phyloP scores from a whole-genome alignment of 2,888 invertebrate genomes.

The Masnerella sp. region DNA sequence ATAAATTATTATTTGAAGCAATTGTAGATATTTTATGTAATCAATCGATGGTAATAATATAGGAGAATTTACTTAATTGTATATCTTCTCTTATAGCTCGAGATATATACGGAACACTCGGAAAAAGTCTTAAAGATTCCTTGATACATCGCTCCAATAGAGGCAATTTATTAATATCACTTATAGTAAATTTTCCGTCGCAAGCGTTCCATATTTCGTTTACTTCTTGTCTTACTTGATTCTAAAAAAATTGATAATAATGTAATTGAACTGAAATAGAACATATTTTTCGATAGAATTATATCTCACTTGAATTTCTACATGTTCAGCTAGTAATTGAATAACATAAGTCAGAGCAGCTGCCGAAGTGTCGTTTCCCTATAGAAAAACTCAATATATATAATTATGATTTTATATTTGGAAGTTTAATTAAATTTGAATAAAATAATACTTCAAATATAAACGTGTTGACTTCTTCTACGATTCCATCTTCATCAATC shows the following conservation, averaged over 20 bases:
- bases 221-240: constrained; percentile 15
- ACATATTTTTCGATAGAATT: constrained; percentile 67
- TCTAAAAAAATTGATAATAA: neutral
- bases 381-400: constrained; percentile 51
- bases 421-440: neutral
- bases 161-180: constrained; percentile 82
- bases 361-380: constrained; percentile 83
- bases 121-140: constrained; percentile 83
- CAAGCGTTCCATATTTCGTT: constrained; percentile 75
- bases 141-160: constrained; percentile 85
- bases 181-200: constrained; percentile 78
- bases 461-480: neutral
- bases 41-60: too few relatives aligned
- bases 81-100: constrained; percentile 69
- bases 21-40: too few relatives aligned
- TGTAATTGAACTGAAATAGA: neutral
- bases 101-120: constrained; percentile 83
- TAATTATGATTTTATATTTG: neutral
- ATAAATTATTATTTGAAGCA: too few relatives aligned
- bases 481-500: too few relatives aligned
- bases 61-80: constrained; percentile 2
- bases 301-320: constrained; percentile 73
- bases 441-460: neutral
- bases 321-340: constrained; percentile 79
- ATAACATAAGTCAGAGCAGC: constrained; percentile 79